phyloP scores from a whole-genome alignment of 2,888 invertebrate genomes.

The Muschampia plurimacula region DNA sequence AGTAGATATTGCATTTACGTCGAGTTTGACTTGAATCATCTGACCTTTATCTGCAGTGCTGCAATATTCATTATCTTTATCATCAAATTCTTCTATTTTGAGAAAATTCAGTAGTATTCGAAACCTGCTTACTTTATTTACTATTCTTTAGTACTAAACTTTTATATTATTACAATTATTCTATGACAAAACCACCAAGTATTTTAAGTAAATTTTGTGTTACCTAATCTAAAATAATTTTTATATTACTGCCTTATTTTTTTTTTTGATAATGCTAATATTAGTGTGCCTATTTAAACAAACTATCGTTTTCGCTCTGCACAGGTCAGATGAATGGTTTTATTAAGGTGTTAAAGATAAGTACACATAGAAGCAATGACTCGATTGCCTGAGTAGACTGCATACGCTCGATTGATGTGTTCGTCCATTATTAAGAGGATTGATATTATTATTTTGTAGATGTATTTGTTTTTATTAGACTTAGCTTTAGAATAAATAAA shows the following conservation, averaged over 20 bases:
- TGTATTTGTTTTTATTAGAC: conserved; percentile 71
- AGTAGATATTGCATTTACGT: conserved; percentile 60
- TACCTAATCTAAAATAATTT: too few species aligned
- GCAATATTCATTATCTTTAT: too few species aligned
- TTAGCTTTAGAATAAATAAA: conserved; percentile 31
- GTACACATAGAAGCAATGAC: conserved; percentile 75
- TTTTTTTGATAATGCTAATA: too few species aligned
- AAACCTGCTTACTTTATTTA: too few species aligned
- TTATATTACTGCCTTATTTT: too few species aligned
- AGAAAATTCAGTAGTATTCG: neutral
- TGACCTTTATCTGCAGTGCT: neutral
- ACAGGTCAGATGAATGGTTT: conserved; percentile 9
- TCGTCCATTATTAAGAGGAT: conserved; percentile 81
- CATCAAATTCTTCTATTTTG: neutral
- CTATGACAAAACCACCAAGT: too few species aligned
- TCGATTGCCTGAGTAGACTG: conserved; percentile 80
- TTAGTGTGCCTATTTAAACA: neutral
- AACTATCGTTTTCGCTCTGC: neutral
- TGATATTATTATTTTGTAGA: conserved; percentile 75
- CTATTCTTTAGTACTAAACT: neutral
- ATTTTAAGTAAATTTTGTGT: too few species aligned
- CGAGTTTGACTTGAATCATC: conserved; percentile 27
- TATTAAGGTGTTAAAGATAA: conserved; percentile 53
- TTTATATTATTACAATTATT: too few species aligned
- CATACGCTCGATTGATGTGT: conserved; percentile 84